Evolutionary conservation across 1,140 invertebrate species (phyloP), one percentile per base, ranked within the genome.

Genomic region (Neodiprion virginianus): DNA sequence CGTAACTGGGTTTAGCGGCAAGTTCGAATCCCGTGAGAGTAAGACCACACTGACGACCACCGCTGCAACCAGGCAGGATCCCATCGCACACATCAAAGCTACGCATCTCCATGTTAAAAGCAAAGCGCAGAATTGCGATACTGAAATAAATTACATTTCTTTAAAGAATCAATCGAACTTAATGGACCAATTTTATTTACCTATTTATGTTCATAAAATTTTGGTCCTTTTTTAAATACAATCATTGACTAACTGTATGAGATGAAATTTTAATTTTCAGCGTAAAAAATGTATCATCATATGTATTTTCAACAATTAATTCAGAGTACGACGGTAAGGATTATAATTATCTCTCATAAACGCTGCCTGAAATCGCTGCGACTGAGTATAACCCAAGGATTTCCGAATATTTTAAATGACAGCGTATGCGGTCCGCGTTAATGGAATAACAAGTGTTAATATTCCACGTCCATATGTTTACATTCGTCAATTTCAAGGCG

Each of bases 91-190:
- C 1, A 79, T 48, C 50, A 84, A 70, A 9, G 76, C 74, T 7
- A 77, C 77, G 23, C 79, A 84, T 72, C 74, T 80, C 81, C 82
- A 81, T 0, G 79, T 82, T 80, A 79, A 84, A n/a, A 81, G 40
- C 80, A 78, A 81, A 61, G 14, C 40, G 14, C 67, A 69, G 11
- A 12, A 61, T 72, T 79, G 66, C 71, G 50, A 75, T 61, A 76
- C 78, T 79, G 67, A 75, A 76, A 75, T 69, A 68, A 72, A 23
- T 11, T 74, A 49, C 28, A 50, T 71, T 72, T 69, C 21, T 12
- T 14, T 74, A 10, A 73, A 40, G 23, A 68, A 40, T 40, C 1
- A 3, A 40, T 40, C 28, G 28, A 40, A 40, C 28, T 5, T 40
- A 3, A 40, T 40, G 5, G 28, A 40, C 28, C 28, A 40, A 40